These are phyloP conservation scores for Melospiza georgiana DNA, from an alignment of 2,113 vertebrate species.

Conservation along the genomic window DNA sequence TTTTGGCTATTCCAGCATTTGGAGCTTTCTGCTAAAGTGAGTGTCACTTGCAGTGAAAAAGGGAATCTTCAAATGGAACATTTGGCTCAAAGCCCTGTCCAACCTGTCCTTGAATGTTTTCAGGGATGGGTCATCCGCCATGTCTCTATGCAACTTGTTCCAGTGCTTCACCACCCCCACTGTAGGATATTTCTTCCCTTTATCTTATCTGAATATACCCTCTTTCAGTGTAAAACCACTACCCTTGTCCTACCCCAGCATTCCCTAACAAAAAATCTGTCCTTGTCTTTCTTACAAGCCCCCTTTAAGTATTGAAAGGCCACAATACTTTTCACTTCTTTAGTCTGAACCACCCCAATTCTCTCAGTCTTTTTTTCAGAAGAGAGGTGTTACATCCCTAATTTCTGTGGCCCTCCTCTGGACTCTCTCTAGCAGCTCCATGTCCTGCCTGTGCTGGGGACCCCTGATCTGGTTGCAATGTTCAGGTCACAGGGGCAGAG, in stretches of 20 bases:
- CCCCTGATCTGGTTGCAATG: neutral
- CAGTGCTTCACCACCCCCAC: accelerated
- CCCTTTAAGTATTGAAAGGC: neutral
- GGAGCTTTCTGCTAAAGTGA: neutral
- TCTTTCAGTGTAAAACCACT: neutral
- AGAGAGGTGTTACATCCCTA: accelerated
- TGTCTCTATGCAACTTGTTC: accelerated
- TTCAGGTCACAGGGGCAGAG: neutral
- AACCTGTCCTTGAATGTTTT: neutral
- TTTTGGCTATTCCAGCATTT: neutral
- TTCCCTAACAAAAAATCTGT: neutral
- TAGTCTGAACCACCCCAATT: neutral
- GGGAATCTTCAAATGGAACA: neutral
- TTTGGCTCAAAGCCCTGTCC: neutral
- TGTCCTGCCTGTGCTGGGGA: neutral
- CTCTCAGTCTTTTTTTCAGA: neutral
- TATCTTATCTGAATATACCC: neutral
- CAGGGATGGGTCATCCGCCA: too few relatives aligned
- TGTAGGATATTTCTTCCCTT: neutral
- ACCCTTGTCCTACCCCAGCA: neutral
- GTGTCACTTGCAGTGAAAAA: neutral
- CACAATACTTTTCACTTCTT: neutral
- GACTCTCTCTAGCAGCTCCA: neutral
- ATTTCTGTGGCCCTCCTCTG: neutral
- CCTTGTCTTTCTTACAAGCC: neutral